Conservation (phyloP, 2,113 vertebrate species). For the Pangasianodon hypophthalmus region DNA sequence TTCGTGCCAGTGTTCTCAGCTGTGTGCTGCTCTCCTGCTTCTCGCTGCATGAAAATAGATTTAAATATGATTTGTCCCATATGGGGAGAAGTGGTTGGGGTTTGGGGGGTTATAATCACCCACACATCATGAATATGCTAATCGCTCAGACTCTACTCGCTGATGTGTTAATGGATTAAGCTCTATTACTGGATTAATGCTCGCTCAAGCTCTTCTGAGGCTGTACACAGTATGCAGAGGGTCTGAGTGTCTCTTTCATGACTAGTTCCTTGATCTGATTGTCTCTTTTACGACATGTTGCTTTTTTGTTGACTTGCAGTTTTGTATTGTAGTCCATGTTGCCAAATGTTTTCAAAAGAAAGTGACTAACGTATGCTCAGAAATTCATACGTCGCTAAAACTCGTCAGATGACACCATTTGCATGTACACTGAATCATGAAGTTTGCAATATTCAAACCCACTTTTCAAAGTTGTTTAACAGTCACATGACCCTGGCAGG, state of each 20-base stretch:
- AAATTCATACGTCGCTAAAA: not conserved
- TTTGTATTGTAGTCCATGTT: not conserved
- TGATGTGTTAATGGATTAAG: conserved; percentile 41
- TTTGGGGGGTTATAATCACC: conserved; percentile 40
- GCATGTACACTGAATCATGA: not conserved
- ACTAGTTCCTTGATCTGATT: not conserved
- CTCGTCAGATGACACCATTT: not conserved
- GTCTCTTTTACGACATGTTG: not conserved
- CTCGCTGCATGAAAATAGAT: conserved; percentile 56
- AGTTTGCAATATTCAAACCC: not conserved
- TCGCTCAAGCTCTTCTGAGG: not conserved
- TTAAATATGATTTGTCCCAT: conserved; percentile 58
- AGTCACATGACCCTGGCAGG: not conserved
- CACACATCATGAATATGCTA: conserved; percentile 54
- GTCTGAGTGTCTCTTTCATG: not conserved
- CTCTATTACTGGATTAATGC: conserved; percentile 27
- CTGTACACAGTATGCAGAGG: not conserved
- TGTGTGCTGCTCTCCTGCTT: conserved; percentile 36
- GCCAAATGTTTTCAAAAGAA: not conserved
- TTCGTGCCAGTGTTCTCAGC: conserved; percentile 47
- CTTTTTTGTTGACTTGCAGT: not conserved
- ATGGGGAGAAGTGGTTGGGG: conserved; percentile 9
- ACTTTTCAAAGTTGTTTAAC: not conserved
- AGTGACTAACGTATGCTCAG: not conserved
- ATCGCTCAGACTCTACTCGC: conserved; percentile 25